These are phyloP conservation scores for Aproaerema taeniolella DNA, from an alignment of 2,888 invertebrate genomes.

Conservation along the genomic window DNA sequence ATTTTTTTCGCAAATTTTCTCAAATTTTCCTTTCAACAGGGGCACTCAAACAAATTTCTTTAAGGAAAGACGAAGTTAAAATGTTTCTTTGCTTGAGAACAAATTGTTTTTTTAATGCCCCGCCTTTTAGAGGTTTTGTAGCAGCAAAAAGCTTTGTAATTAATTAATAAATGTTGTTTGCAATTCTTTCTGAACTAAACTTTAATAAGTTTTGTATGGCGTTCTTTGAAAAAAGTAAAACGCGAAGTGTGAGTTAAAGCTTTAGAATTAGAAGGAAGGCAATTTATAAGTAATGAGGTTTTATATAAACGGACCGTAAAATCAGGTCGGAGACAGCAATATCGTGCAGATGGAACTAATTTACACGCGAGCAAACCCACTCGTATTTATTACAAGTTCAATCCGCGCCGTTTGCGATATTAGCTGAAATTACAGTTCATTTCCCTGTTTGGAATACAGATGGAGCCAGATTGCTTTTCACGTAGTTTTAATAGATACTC, in stretches of 20 bases:
- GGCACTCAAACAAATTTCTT: conserved; percentile 31
- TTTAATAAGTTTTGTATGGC: neutral
- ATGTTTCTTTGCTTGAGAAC: conserved; percentile 39
- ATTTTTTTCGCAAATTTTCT: conserved; percentile 23
- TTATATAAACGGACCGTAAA: conserved; percentile 9
- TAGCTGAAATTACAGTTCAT: conserved; percentile 14
- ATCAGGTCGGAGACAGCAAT: conserved; percentile 11
- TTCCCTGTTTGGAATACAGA: conserved; percentile 12
- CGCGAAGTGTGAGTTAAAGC: neutral
- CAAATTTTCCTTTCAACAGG: conserved; percentile 31
- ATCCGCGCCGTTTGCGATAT: conserved; percentile 10
- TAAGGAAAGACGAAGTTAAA: conserved; percentile 36
- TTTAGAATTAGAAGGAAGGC: too few relatives aligned
- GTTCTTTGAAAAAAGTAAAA: too few relatives aligned
- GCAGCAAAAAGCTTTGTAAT: conserved; percentile 5
- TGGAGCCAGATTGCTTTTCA: conserved; percentile 7
- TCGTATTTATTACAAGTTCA: conserved; percentile 14
- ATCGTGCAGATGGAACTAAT: conserved; percentile 15
- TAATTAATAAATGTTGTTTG: conserved; percentile 3
- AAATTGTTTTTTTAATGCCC: conserved; percentile 42
- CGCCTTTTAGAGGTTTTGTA: conserved; percentile 17
- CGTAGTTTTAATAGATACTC: neutral
- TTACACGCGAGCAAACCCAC: conserved; percentile 11
- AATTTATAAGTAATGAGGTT: neutral
- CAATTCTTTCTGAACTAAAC: neutral